These are phyloP conservation scores for Seriola rivoliana DNA, from an alignment of 2,113 vertebrate genomes.

Conservation along the genomic window DNA sequence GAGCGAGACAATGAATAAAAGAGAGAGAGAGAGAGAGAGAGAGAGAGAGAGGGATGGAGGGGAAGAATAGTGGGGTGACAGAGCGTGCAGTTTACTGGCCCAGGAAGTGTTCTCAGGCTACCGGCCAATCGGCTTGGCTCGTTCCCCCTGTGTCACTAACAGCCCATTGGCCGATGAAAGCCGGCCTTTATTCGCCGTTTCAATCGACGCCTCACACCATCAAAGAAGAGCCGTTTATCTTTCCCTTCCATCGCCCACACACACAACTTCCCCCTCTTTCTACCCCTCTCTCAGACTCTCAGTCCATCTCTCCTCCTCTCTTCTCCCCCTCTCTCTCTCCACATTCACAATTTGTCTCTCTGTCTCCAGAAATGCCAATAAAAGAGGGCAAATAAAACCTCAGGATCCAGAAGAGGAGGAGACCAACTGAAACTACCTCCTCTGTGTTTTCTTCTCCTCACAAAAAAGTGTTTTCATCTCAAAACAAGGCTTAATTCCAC, in stretches of 20 bases:
- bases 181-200: slow-evolving; percentile 78
- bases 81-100: slow-evolving; percentile 78
- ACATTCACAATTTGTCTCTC: slow-evolving; percentile 40
- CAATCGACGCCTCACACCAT: slow-evolving; percentile 74
- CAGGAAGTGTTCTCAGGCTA: slow-evolving; percentile 83
- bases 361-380: slow-evolving; percentile 32
- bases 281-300: slow-evolving; percentile 18
- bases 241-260: slow-evolving; percentile 59
- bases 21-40: slow-evolving; percentile 38
- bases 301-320: slow-evolving; percentile 37
- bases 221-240: slow-evolving; percentile 82
- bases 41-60: slow-evolving; percentile 29
- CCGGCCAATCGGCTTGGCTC: slow-evolving; percentile 81
- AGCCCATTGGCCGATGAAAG: slow-evolving; percentile 84
- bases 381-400: slow-evolving; percentile 28
- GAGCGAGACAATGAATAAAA: slow-evolving; percentile 49
- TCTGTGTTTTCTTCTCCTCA: background rate
- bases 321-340: background rate
- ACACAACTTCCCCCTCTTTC: slow-evolving; percentile 44
- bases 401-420: background rate
- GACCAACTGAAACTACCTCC: slow-evolving; percentile 15
- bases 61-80: slow-evolving; percentile 71
- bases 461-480: background rate
- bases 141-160: slow-evolving; percentile 76
- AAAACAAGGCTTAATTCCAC: background rate